Evolutionary conservation across 30 jellyfish, hydroid and myxozoan genomes (phyloP).

Genomic region (Aurelia aurita): DNA sequence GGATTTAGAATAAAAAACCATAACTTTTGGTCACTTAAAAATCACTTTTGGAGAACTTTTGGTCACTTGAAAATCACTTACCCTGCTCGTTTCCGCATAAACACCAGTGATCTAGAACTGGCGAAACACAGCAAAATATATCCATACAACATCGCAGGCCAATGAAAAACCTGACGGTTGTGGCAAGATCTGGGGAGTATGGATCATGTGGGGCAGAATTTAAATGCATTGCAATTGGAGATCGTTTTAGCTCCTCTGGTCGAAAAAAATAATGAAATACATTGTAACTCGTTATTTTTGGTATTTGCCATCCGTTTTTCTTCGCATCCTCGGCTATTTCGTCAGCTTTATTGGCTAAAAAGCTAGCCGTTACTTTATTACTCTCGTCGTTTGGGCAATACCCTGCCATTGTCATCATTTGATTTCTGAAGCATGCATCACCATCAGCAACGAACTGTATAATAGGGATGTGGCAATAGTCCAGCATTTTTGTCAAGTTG

Average conservation of each 20-base stretch:
- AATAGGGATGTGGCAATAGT: constrained; percentile 11
- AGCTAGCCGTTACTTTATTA: too few species aligned
- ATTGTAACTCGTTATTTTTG: constrained; percentile 3
- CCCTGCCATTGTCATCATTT: constrained; percentile 22
- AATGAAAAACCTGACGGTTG: too few species aligned
- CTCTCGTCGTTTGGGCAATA: neutral
- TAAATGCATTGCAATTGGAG: neutral
- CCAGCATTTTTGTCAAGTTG: constrained; percentile 20
- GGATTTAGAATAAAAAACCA: too few species aligned
- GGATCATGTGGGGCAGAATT: neutral
- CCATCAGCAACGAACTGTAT: constrained; percentile 32
- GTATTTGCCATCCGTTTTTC: constrained; percentile 8
- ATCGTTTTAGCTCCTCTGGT: constrained; percentile 24
- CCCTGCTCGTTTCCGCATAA: too few species aligned
- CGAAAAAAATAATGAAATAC: neutral
- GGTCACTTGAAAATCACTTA: too few species aligned
- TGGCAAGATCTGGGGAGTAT: neutral
- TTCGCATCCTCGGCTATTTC: too few species aligned
- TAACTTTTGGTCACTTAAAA: too few species aligned
- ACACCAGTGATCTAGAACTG: too few species aligned
- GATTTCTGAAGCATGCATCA: constrained; percentile 24
- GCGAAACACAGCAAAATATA: too few species aligned
- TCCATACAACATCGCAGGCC: too few species aligned
- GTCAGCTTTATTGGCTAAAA: too few species aligned
- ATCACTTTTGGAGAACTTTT: too few species aligned